These are phyloP conservation scores for Hydrotaea cyrtoneurina DNA, from an alignment of 2,888 invertebrate genomes.

Conservation along the genomic window DNA sequence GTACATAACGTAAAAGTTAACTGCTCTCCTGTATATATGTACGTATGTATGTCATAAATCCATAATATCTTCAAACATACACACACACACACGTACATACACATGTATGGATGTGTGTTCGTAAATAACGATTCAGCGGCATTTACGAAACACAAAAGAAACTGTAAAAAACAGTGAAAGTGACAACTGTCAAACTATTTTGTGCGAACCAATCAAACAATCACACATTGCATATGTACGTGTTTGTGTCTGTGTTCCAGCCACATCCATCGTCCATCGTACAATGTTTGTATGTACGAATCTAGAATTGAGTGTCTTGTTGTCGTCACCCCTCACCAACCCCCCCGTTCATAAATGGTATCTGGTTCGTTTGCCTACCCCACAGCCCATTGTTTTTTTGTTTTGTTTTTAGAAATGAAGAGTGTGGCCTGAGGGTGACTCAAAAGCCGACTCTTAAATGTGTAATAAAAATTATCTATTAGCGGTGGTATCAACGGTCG, in stretches of 20 bases:
- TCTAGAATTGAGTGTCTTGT: too few species aligned
- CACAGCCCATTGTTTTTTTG: too few species aligned
- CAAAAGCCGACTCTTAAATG: too few species aligned
- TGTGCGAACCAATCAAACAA: background rate
- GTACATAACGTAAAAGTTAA: background rate
- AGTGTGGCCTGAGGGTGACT: background rate
- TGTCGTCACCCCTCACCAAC: too few species aligned
- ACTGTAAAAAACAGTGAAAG: constrained; percentile 57
- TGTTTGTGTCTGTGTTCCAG: too few species aligned
- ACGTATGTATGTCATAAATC: too few species aligned
- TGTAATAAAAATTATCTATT: background rate
- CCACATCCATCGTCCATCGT: too few species aligned
- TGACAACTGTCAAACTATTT: constrained; percentile 41
- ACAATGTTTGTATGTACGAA: too few species aligned
- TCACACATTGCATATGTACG: background rate
- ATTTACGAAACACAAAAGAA: constrained; percentile 22
- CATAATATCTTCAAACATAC: background rate
- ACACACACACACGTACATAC: background rate
- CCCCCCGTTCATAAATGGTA: too few species aligned
- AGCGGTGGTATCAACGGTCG: too few species aligned
- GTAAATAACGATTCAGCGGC: background rate
- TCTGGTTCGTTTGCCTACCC: background rate
- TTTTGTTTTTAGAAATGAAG: background rate
- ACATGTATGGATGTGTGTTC: background rate
- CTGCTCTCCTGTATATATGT: too few species aligned